Evolutionary conservation across 2,797 vertebrate genomes (phyloP), one percentile per base, ranked within the genome.

Genomic region (Allobates femoralis): DNA sequence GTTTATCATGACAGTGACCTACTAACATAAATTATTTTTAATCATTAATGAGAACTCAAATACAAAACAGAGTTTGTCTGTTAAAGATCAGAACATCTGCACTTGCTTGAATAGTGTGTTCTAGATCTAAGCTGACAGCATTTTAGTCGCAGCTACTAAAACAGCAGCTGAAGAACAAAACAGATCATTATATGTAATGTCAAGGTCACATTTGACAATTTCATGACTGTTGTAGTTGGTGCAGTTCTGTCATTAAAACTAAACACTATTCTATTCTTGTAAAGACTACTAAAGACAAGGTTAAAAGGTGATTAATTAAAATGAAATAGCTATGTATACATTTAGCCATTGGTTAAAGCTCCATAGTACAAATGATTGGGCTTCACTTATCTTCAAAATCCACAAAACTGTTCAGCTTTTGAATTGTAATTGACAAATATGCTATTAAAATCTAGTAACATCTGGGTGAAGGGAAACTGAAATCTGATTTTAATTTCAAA

Each of bases 71-170:
- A 21, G 28, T 55, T 56, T 77, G 51, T 56, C 15, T 53, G 26
- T 55, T 55, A 56, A 28, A 77, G 32, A 79, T 76, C 30, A 66
- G 30, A 67, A 81, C 85, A 86, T 81, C 79, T 86, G 79, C 58
- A 64, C 69, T 56, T 64, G 51, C 58, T 76, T 81, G 79, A 81
- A 73, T 86, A 30, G 58, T 77, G 71, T 66, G 71, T 77, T 67
- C 60, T 69, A 86, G 85, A 86, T 86, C 30, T 77, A 82, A 86
- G 28, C 69, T 81, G 78, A 86, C 85, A 82, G 60, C 71, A 76
- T 86, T 82, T 82, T 86, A 86, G 79, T 86, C 21, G 71, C 79
- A 77, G 71, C 67, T 80, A 76, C 79, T 81, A 86, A 86, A 86
- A 75, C 56, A 76, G 71, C 81, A 86, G 58, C 79, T 66, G 58